A percentile compares a stretch with the other conserved stretches of the same genome.
Evolutionary conservation across 2,113 vertebrate species (phyloP).

Genomic region (Zosterops borbonicus): DNA sequence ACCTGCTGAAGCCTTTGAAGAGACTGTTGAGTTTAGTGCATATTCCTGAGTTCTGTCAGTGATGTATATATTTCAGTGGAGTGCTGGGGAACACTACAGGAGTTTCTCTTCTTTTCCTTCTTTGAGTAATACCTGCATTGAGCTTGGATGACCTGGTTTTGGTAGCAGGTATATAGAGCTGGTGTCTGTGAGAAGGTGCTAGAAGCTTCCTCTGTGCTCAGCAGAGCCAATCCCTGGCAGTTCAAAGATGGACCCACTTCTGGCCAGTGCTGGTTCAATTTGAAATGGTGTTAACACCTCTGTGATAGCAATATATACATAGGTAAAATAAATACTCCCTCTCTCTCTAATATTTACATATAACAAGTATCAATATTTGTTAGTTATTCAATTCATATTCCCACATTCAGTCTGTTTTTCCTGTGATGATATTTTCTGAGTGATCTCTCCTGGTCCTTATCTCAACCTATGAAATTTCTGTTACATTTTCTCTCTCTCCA

Average conservation of each 20-base stretch:
- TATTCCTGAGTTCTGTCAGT: not conserved
- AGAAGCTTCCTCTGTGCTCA: not conserved
- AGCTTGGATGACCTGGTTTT: not conserved
- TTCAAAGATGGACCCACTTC: rapidly evolving
- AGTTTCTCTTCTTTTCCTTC: not conserved
- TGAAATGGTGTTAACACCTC: rapidly evolving
- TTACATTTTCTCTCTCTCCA: not conserved
- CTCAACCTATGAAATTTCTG: not conserved
- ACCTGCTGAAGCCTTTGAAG: not conserved
- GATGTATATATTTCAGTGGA: not conserved
- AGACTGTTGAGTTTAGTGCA: not conserved
- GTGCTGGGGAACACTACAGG: rapidly evolving
- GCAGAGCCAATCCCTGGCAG: not conserved
- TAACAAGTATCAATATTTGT: not conserved
- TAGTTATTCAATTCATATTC: not conserved
- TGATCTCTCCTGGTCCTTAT: not conserved
- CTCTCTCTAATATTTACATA: not conserved
- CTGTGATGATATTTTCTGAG: not conserved
- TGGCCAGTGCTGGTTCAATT: not conserved
- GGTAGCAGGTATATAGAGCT: not conserved
- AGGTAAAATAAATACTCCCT: not conserved
- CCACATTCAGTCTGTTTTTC: not conserved
- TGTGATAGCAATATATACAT: not conserved
- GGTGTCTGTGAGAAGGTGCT: not conserved
- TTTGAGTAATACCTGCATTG: not conserved